These are phyloP conservation scores for Pangasius sanitwongsei DNA, from an alignment of 2,797 vertebrate genomes.

Conservation along the genomic window DNA sequence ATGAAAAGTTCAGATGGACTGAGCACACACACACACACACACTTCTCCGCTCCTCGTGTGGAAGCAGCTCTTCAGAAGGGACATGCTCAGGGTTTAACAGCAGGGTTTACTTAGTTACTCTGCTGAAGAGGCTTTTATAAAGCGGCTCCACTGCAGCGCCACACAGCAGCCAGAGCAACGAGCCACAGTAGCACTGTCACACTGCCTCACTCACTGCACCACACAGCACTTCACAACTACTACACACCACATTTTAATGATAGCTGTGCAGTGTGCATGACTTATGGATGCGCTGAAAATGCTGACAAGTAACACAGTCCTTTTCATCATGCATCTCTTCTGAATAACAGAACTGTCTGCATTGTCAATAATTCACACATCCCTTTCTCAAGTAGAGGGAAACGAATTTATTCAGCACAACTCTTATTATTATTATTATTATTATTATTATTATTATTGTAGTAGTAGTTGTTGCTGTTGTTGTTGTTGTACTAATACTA, in stretches of 20 bases:
- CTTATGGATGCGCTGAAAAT: not conserved
- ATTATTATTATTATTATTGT: not conserved
- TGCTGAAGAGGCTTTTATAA: not conserved
- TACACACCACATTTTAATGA: not conserved
- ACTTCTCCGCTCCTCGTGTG: not conserved
- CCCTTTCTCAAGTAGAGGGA: not conserved
- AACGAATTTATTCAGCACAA: not conserved
- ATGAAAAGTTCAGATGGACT: not conserved
- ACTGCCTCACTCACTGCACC: not conserved
- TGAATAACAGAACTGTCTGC: not conserved
- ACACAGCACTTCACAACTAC: not conserved
- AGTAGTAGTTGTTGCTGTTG: not conserved
- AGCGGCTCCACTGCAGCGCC: conserved; percentile 2
- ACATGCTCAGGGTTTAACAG: not conserved
- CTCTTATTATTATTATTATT: not conserved
- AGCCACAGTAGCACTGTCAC: not conserved
- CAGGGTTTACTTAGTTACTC: not conserved
- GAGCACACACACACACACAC: not conserved
- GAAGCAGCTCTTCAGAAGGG: not conserved
- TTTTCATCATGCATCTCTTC: not conserved
- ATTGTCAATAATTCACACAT: not conserved
- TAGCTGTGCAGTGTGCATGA: not conserved
- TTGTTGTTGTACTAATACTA: not conserved
- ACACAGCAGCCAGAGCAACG: not conserved
- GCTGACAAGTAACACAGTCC: no score